Evolutionary conservation across 2,797 vertebrate genomes (phyloP), one percentile per base, ranked within the genome.

Genomic region (Alca torda): DNA sequence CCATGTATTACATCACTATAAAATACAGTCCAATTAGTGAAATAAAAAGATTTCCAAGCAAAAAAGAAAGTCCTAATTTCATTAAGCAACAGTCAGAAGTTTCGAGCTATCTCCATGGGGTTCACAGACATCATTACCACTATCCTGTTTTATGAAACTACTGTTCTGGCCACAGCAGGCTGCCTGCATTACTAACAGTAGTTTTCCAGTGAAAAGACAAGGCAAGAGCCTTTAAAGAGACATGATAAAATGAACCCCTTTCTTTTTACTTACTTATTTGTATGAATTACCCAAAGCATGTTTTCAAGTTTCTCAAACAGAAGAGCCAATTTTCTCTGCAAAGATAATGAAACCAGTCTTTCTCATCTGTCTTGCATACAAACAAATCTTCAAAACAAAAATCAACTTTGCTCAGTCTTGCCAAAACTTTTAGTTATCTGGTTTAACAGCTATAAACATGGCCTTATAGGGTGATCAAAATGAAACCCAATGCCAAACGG

Each of bases 121-220:
- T 92, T 89, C 70, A 73, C 46, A 88, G 87, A 57, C 64, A 92
- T 86, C 77, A 78, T 96, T 97, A 97, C 75, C 39, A 76, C 56
- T 83, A 57, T 37, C 21, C 46, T 75, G 39, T 84, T 96, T 95
- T 95, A 90, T 92, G 80, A 89, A 91, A 54, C 68, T 93, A 63
- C 92, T 82, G 18, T 74, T 96, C 70, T 80, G 70, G 59, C 31
- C 74, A 57, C 93, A 97, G 96, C 93, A 96, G 79, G 90, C 48
- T 84, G 41, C 67, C 70, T 8, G 2, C 6, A 15, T 82, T 88
- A 43, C 61, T 94, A 94, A 65, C 48, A 61, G 33, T 43, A 64
- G 18, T 9, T 37, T 87, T 96, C 57, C 35, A 43, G 13, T 56
- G 67, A 90, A 93, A 93, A 92, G 25, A 46, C 28, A 90, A 78